Conservation (phyloP, 2,113 vertebrate genomes). For the Stegostoma tigrinum region DNA sequence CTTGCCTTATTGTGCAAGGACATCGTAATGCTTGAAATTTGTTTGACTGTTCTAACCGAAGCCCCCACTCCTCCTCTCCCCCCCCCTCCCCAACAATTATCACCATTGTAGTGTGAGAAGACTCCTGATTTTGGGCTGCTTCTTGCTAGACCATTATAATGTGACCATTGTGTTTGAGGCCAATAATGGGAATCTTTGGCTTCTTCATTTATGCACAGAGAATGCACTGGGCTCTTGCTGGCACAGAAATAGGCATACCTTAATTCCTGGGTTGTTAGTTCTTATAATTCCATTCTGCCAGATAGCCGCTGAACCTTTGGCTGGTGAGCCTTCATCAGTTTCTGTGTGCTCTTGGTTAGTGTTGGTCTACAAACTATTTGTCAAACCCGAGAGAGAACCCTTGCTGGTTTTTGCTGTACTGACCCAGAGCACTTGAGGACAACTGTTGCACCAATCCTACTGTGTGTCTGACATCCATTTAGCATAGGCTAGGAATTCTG, state of each 20-base stretch:
- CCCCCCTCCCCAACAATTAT: not conserved
- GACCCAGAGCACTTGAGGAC: not conserved
- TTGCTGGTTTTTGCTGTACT: not conserved
- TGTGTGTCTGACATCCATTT: not conserved
- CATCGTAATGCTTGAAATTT: not conserved
- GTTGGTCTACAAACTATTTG: not conserved
- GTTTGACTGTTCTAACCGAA: not conserved
- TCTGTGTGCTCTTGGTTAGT: not conserved
- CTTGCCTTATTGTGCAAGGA: not conserved
- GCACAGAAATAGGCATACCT: not conserved
- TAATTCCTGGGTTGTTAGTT: not conserved
- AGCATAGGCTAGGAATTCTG: not conserved
- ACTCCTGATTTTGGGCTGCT: not conserved
- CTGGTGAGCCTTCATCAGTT: not conserved
- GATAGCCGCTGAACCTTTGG: not conserved
- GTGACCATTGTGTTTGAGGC: not conserved
- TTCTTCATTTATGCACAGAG: not conserved
- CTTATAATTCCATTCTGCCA: not conserved
- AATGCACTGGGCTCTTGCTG: not conserved
- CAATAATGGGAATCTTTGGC: not conserved
- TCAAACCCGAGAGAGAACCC: not conserved
- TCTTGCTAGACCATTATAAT: not conserved
- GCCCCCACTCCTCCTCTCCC: too few relatives aligned
- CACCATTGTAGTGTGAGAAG: too few relatives aligned
- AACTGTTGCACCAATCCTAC: not conserved